Base-by-base conservation (phyloP, 2,113 vertebrate genomes). In the Pogonocichla stellata region DNA sequence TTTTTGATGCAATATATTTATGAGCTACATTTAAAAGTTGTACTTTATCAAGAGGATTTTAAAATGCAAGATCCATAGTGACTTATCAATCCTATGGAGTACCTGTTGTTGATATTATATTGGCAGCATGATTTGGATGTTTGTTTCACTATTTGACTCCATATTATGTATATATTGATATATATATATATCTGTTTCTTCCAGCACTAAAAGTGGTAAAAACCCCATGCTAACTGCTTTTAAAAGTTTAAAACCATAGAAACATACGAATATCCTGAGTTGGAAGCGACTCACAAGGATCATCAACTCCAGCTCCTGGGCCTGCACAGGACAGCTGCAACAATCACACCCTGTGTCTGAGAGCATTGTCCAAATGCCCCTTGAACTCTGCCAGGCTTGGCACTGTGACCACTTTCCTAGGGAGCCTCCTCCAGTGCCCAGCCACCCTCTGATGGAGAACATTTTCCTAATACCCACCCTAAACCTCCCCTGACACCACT, bases 241-340 rank as follows among this genome's bases (percentile, higher is more conserved):
- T 33, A 70, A 80, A 72, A 40, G 16, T n/a, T 67, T n/a, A 7
- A 58, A 82, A 25, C 29, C n/a, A 67, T 15, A 34, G 28, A 60
- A 31, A n/a, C 13, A 14, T n/a, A 8, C 45, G 15, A 66, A n/a
- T 18, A 60, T 67, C 19, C 23, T 29, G 38, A 60, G 11, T 36
- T 43, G 36, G 53, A 67, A 67, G 16, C 12, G 12, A 38, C 23
- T 58, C 23, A 38, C 12, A 51, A 29, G 13, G 17, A n/a, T 14
- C 2, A 10, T 26, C 0, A 7, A 38, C 7, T 66, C 19, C 15
- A 45, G 0, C 23, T 58, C 24, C 33, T 17, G 28, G 9, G 5
- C 45, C 24, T 45, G 23, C 38, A 38, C 13, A 67, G 53, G n/a
- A 40, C 15, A 47, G 17, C 16, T 9, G 16, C 24, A 40, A n/a